Conservation (phyloP, 2,797 vertebrate genomes). For the Leptatherina wallacei region DNA sequence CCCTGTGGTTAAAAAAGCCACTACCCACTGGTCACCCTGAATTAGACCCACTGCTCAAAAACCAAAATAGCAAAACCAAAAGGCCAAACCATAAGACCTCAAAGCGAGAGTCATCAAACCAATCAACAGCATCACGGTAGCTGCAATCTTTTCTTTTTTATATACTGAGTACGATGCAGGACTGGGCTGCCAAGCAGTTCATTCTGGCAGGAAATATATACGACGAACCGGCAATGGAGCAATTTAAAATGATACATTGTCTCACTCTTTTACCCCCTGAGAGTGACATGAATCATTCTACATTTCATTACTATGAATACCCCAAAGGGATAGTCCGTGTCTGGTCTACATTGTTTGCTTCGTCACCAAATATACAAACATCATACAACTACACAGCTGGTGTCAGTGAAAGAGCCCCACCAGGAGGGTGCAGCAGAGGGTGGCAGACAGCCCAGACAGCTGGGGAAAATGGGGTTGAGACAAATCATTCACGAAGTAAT, state of each 20-base stretch:
- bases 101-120: too few species aligned
- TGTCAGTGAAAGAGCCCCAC: conserved; percentile 41
- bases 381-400: conserved; percentile 1
- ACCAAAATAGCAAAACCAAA: too few species aligned
- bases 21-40: background rate
- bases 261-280: background rate
- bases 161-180: too few species aligned
- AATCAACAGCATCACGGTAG: too few species aligned
- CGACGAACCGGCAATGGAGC: too few species aligned
- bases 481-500: conserved; percentile 1
- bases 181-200: too few species aligned
- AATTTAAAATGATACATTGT: background rate
- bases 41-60: too few species aligned
- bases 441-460: background rate
- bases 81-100: too few species aligned
- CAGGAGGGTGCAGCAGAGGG: conserved; percentile 65
- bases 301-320: conserved; percentile 14
- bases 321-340: conserved; percentile 17
- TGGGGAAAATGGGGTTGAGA: background rate
- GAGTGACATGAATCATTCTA: conserved; percentile 2
- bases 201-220: background rate
- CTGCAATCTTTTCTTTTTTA: too few species aligned
- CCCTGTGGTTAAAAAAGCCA: background rate
- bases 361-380: background rate
- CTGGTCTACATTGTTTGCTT: conserved; percentile 19